Base-by-base conservation (phyloP, 1,140 invertebrate genomes). In the Scaptomyza graminum region DNA sequence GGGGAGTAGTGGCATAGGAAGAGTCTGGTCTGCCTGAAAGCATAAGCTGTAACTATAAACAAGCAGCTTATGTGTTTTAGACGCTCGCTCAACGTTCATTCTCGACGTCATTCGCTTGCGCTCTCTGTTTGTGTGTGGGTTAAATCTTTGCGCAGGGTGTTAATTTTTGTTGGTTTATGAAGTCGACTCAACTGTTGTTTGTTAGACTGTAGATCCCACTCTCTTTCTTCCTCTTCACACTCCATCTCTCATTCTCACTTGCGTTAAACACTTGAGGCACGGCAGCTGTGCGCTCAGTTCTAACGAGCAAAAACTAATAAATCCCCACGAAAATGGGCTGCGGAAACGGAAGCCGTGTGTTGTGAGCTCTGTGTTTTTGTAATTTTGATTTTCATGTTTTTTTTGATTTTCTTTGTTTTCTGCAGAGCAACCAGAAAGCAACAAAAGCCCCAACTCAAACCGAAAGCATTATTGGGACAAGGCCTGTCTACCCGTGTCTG, bases 231-330 rank as follows among this genome's bases (percentile, higher is more conserved):
- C 71, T 72, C 81, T 81, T 5, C 28, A 7, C 7, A n/a, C n/a
- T n/a, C n/a, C n/a, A 7, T 34, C 31, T 9, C 31, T 34, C 31
- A 7, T 1, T 7, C 31, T 34, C 31, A 0, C 8, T 34, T 9
- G 31, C 31, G 1, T 9, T 77, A 85, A 85, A 85, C 77, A 85
- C 81, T 85, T 81, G 68, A 67, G 54, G 57, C 59, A 69, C 68
- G 74, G 78, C 78, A 81, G 76, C 81, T 85, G 82, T 87, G 82
- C 82, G 62, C 78, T 34, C 31, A 71, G 70, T 79, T 85, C 85
- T 90, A 90, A 90, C 85, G 85, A 90, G 85, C 85, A 90, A 90
- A 90, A 90, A 90, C 85, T 90, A 90, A 90, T 90, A 90, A 90
- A 89, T 90, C 80, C 85, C 85, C 72, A 85, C 82, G 74, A 88